Evolutionary conservation across 2,888 invertebrate genomes (phyloP), one percentile per base, ranked within the genome.

Genomic region (Hydrotaea cyrtoneurina): DNA sequence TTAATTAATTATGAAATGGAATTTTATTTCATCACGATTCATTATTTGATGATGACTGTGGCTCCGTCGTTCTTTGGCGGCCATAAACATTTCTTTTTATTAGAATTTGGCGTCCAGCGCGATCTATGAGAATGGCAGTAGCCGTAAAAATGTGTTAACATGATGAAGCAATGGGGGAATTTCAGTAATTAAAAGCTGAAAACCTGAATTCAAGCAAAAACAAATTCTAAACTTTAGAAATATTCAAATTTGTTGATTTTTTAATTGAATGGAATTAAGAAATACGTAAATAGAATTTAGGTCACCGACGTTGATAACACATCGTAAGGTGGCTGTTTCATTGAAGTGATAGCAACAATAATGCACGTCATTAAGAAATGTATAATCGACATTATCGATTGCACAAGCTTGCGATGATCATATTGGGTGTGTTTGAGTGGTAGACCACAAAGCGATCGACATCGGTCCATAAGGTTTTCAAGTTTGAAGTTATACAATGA

Each of bases 231-330:
- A 13, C 39, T 66, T 39, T 66, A 13, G 7, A 23, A 69, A 69
- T 69, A 69, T 69, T 69, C 8, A 46, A 69, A 69, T 69, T 21
- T 39, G 10, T 4, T 62, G 39, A 19, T 19, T 55, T 55, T n/a
- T 26, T 15, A 10, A 26, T 59, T 59, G 15, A 15, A 69, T 23
- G 43, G 69, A 46, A 69, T 46, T 5, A 46, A 46, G 15, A 23
- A 46, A 23, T 13, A 69, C 69, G 69, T 19, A 69, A 69, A 69
- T 69, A 43, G 23, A 46, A 69, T 69, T 69, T 46, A 46, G 69
- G 69, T 69, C 69, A 69, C 69, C 7, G 39, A 15, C 13, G 69
- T 15, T 46, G 69, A 69, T 69, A 69, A 46, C 69, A 46, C 21
- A 39, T 36, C 15, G 21, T 21, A 69, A 46, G 43, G 46, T 21